These are phyloP conservation scores for Chrysolina haemoptera DNA, from an alignment of 2,888 invertebrate genomes.

Conservation along the genomic window DNA sequence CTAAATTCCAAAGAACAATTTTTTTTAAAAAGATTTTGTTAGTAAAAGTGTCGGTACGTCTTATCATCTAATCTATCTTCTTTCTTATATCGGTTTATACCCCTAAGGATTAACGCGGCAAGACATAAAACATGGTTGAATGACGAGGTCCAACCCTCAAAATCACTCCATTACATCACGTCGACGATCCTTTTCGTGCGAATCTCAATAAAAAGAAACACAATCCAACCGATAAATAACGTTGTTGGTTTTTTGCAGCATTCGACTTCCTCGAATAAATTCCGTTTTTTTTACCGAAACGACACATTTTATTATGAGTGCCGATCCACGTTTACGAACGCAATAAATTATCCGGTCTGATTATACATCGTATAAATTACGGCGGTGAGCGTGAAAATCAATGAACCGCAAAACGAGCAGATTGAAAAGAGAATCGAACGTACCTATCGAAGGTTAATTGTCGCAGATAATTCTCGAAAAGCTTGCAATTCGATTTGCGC, in stretches of 20 bases:
- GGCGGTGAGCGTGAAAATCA: not conserved
- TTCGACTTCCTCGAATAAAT: not conserved
- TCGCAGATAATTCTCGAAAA: not conserved
- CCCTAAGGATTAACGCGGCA: too few relatives aligned
- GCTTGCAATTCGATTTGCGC: not conserved
- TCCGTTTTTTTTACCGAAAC: not conserved
- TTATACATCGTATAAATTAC: not conserved
- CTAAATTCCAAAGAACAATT: too few relatives aligned
- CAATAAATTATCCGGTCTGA: not conserved
- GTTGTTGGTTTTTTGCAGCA: not conserved
- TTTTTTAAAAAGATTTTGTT: too few relatives aligned
- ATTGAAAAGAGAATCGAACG: not conserved
- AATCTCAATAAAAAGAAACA: not conserved
- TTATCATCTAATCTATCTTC: too few relatives aligned
- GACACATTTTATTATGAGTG: constrained; percentile 2
- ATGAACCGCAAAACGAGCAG: not conserved
- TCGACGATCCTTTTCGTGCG: not conserved
- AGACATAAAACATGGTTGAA: too few relatives aligned
- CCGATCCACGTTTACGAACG: not conserved
- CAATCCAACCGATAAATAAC: not conserved
- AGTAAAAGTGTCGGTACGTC: too few relatives aligned
- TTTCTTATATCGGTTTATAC: too few relatives aligned
- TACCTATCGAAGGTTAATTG: not conserved
- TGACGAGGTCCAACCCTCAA: too few relatives aligned
- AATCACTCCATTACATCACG: too few relatives aligned